Percentiles rank a stretch among this genome's conserved stretches.
Evolutionary conservation across 2,888 invertebrate species (phyloP).

Genomic region (Aspidiotus rigidus): DNA sequence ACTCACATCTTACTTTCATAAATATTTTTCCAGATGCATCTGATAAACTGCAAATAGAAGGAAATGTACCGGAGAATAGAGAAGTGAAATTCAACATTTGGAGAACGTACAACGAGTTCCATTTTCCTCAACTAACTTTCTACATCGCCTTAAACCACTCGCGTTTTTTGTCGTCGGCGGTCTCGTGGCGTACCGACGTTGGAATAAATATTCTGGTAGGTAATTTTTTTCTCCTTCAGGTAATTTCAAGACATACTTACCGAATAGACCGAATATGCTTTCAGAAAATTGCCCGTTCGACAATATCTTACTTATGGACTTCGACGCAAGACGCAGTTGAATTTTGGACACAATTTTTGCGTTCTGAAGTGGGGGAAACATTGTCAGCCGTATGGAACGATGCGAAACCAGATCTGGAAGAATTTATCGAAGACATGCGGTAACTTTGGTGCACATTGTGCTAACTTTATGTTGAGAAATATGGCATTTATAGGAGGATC

Average conservation of each 20-base stretch:
- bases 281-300: slow-evolving; percentile 18
- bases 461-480: not conserved
- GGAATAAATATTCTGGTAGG: slow-evolving; percentile 52
- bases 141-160: slow-evolving; percentile 76
- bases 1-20: too few relatives aligned
- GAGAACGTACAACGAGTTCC: slow-evolving; percentile 72
- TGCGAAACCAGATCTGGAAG: slow-evolving; percentile 58
- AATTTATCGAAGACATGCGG: slow-evolving; percentile 63
- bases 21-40: slow-evolving; percentile 48
- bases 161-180: slow-evolving; percentile 64
- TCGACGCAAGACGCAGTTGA: slow-evolving; percentile 43
- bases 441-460: slow-evolving; percentile 39
- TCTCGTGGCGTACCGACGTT: slow-evolving; percentile 70
- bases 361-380: slow-evolving; percentile 59
- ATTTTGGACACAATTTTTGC: slow-evolving; percentile 57
- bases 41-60: slow-evolving; percentile 61
- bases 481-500: not conserved
- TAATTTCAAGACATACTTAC: not conserved
- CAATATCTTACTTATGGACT: slow-evolving; percentile 34
- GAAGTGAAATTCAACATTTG: slow-evolving; percentile 67
- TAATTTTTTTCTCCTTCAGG: not conserved
- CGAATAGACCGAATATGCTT: not conserved
- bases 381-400: slow-evolving; percentile 64
- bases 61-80: slow-evolving; percentile 65
- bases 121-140: slow-evolving; percentile 65